Evolutionary conservation across 2,113 vertebrate genomes (phyloP).

Genomic region (Heliornis fulica): DNA sequence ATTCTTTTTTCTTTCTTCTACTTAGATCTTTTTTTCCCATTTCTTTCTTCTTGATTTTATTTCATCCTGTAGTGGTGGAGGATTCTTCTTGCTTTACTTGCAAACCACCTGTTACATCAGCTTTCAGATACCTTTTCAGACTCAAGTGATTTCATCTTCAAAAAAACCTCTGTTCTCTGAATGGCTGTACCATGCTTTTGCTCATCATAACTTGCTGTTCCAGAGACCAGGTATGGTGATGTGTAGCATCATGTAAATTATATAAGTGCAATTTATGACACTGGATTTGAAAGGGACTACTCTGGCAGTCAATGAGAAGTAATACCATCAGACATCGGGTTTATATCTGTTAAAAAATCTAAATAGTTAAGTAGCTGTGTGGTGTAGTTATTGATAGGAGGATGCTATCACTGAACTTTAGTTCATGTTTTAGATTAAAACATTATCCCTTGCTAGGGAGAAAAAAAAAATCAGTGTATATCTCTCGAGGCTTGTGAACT

Average conservation of each 20-base stretch:
- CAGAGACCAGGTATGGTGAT: background rate
- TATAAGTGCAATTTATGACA: background rate
- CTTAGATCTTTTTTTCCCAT: rapidly evolving
- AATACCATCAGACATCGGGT: background rate
- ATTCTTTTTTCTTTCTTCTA: background rate
- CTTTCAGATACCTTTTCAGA: background rate
- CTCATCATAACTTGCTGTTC: background rate
- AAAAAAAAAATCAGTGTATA: background rate
- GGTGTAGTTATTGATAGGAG: background rate
- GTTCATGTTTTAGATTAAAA: background rate
- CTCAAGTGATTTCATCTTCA: background rate
- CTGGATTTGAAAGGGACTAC: background rate
- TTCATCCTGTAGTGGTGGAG: background rate
- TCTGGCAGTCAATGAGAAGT: background rate
- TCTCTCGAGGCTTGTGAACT: background rate
- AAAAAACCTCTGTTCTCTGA: background rate
- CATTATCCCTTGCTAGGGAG: background rate
- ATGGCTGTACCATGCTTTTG: background rate
- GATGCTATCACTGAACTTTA: background rate
- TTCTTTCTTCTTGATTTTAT: background rate
- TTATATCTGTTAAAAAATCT: background rate
- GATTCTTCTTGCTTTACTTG: background rate
- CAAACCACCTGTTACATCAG: background rate
- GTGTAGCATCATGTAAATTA: background rate
- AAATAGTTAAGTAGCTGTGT: background rate